Evolutionary conservation across 2,797 vertebrate species (phyloP), one percentile per base, ranked within the genome.

Genomic region (Helicolenus hilgendorfi): DNA sequence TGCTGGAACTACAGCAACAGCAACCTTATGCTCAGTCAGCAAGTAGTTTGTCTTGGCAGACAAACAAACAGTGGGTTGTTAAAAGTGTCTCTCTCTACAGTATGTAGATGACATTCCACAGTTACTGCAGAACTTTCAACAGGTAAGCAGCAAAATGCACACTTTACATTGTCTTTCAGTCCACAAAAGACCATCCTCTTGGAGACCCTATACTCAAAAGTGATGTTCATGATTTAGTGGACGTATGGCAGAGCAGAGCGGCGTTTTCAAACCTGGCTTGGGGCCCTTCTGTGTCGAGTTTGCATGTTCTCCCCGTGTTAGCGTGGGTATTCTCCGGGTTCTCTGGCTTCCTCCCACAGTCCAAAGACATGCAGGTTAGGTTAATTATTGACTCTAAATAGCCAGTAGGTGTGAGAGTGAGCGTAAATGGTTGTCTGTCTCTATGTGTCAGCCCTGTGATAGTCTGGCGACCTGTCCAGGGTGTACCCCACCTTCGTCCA

Each of bases 1-100:
- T 20, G 36, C 35, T 24, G 55, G 22, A 55, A 36, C 7, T 63
- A 18, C 29, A 31, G 7, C 53, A 58, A 70, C 71, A 55, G 31
- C 62, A 55, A 35, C 78, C 55, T 58, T 31, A 60, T 82, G 38
- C 41, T 41, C 11, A 18, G 18, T 75, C 65, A 69, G 55, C 22
- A 59, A 27, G 26, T 59, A 59, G 24, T 59, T 59, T 59, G 13
- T 59, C 11, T 26, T 59, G 56, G 24, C 26, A 58, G 36, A 75
- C 20, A 84, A 36, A 15, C 31, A 64, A 35, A 65, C 56, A n/a
- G 35, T 38, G 22, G 58, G 15, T 58, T 79, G 41, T 85, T 70
- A 70, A 71, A 80, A 76, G 20, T 33, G 31, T 13, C n/a, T 59
- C 49, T 81, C 3, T 9, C n/a, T 13, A 60, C 27, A 60, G 2